A percentile compares a stretch with the other conserved stretches of the same genome.
Evolutionary conservation across 2,113 vertebrate genomes (phyloP).

Genomic region (Parotia lawesii): DNA sequence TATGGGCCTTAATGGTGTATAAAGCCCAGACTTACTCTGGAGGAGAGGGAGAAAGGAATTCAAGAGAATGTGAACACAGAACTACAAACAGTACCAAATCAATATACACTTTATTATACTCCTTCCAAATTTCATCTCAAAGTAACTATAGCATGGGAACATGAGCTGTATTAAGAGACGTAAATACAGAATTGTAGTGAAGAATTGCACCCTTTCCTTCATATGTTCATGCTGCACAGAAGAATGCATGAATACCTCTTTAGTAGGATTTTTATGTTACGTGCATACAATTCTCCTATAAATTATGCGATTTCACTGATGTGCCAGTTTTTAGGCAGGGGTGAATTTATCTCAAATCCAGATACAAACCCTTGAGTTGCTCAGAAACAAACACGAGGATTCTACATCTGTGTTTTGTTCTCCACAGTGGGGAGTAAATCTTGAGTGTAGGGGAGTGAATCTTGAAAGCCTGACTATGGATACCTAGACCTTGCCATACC

Average conservation of each 20-base stretch:
- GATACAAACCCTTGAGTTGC: background rate
- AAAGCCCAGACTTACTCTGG: background rate
- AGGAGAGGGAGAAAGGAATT: background rate
- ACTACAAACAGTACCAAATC: background rate
- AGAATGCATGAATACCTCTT: background rate
- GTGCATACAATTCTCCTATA: background rate
- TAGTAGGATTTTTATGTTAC: background rate
- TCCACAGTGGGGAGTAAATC: background rate
- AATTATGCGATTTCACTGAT: background rate
- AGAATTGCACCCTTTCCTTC: background rate
- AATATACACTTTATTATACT: background rate
- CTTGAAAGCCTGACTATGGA: background rate
- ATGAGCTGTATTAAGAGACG: background rate
- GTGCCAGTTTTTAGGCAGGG: background rate
- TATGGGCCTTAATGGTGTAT: background rate
- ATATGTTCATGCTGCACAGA: background rate
- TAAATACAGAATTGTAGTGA: background rate
- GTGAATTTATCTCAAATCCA: background rate
- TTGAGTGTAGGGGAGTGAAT: background rate
- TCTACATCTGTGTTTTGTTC: background rate
- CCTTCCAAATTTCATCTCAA: background rate
- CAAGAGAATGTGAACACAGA: background rate
- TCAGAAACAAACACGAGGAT: background rate
- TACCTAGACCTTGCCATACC: background rate
- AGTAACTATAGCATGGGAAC: background rate